Percentiles rank a stretch among this genome's conserved stretches.
Conservation (phyloP, 2,888 invertebrate genomes). For the Volucella zonaria region DNA sequence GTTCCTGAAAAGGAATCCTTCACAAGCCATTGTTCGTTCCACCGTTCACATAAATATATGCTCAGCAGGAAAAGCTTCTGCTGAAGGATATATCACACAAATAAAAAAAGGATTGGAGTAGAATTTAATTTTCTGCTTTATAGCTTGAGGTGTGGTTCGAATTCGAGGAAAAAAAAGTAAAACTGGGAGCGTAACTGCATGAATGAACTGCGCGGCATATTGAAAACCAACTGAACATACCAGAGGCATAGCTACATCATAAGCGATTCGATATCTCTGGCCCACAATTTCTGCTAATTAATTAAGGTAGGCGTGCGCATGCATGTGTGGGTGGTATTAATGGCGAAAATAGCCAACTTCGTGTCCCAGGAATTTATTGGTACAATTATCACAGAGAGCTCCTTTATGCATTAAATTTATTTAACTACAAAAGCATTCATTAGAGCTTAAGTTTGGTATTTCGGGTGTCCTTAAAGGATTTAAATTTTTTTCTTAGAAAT, state of each 20-base stretch:
- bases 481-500: neutral
- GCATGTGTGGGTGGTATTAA: slow-evolving; percentile 32
- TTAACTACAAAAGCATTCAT: neutral
- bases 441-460: slow-evolving; percentile 8
- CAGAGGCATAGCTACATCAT: slow-evolving; percentile 20
- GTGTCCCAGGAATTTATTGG: slow-evolving; percentile 34
- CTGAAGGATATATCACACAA: slow-evolving; percentile 18
- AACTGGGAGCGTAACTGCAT: slow-evolving; percentile 63
- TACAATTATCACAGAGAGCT: slow-evolving; percentile 13
- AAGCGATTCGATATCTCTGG: slow-evolving; percentile 24
- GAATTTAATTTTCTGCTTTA: slow-evolving; percentile 68
- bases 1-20: slow-evolving; percentile 3
- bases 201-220: slow-evolving; percentile 41
- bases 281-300: slow-evolving; percentile 60
- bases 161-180: slow-evolving; percentile 44
- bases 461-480: neutral
- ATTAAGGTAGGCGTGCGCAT: slow-evolving; percentile 61
- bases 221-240: slow-evolving; percentile 28
- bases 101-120: slow-evolving; percentile 54
- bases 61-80: slow-evolving; percentile 2
- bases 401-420: slow-evolving; percentile 2
- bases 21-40: neutral
- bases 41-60: neutral
- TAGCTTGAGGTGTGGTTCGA: slow-evolving; percentile 61
- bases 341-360: neutral